Base-by-base conservation (phyloP, 2,888 invertebrate species). In the Parnassius apollo region DNA sequence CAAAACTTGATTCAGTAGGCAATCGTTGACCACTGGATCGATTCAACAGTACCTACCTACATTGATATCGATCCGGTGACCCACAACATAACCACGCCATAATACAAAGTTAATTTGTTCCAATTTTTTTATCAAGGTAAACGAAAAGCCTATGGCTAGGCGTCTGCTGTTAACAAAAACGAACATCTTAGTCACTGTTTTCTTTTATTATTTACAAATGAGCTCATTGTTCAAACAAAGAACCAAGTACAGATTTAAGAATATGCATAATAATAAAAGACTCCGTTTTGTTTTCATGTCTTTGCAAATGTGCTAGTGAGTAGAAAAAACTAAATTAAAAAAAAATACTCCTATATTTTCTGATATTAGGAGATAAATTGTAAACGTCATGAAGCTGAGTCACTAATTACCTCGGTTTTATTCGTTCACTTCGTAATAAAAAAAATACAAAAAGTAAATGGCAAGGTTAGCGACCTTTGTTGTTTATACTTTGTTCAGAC, bases 131-230 rank as follows among this genome's bases (percentile, higher is more conserved):
- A 64, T 73, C 69, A 68, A 63, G 69, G 52, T 58, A 45, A 55
- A 59, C 46, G 59, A 55, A 71, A 68, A 18, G 18, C 18, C 18
- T 1, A 18, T 18, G 18, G 18, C 18, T 18, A 18, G 18, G 18
- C 18, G 18, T 18, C 18, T 18, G 18, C 18, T 18, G 18, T 18
- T 18, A 18, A 67, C 64, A 66, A 46, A 25, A 54, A 59, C 50
- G 59, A 68, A 68, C 57, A 66, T 66, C 65, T 83, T 80, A 83
- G 77, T 83, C 81, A 83, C 75, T 69, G 69, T 66, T 68, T 72
- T 71, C 74, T 82, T 82, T 80, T 81, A 80, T 81, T 77, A 72
- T 70, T 77, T 75, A 69, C 69, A 68, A 65, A 61, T 45, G 52
- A 68, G 67, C 64, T 55, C 62, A 60, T 68, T 67, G 69, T 67